Base-by-base conservation (phyloP, 30 jellyfish, hydroid and myxozoan species). In the Aurelia aurita complex sp. Pacific region DNA sequence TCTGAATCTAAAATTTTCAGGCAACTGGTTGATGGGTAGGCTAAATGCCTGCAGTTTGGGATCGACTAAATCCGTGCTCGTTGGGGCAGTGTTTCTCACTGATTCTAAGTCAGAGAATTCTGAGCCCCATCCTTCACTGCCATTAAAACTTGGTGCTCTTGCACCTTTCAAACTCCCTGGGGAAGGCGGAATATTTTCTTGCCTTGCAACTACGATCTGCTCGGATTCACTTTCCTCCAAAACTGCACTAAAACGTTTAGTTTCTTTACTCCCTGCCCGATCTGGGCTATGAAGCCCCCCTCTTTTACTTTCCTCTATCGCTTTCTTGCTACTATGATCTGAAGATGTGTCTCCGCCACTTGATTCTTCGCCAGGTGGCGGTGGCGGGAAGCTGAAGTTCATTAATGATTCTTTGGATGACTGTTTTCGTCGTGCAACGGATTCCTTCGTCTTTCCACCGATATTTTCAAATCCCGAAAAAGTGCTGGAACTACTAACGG, bases 91-190 rank as follows among this genome's bases (percentile, higher is more conserved):
- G 33, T 19, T 75, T 36, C 82, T 74, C 52, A 61, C 69, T 7
- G 89, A 72, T 43, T 79, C 82, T 4, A 50, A 52, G 32, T 55
- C 91, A 19, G 97, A 89, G 74, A 89, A 89, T 51, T 89, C 97
- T 46, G 97, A 89, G 1, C 97, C 97, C 97, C 97, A 89, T 62
- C 75, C 92, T 15, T 89, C 97, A 55, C 94, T 85, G 34, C 46
- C 89, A 12, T 36, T 59, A 64, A 83, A 38, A 42, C 92, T 83
- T 40, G 82, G 36, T 2, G 67, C 82, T 18, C 85, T 76, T 17
- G 65, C 60, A 8, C 63, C 29, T 76, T 50, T 19, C 19, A 32
- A 9, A 66, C 53, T 73, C 7, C n/a, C 68, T 36, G 74, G 46
- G 1, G 80, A 64, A 23, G 80, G 62, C 5, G 71, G 16, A 34